phyloP scores from a whole-genome alignment of 2,888 invertebrate species.

The Polylopha cassiicola region DNA sequence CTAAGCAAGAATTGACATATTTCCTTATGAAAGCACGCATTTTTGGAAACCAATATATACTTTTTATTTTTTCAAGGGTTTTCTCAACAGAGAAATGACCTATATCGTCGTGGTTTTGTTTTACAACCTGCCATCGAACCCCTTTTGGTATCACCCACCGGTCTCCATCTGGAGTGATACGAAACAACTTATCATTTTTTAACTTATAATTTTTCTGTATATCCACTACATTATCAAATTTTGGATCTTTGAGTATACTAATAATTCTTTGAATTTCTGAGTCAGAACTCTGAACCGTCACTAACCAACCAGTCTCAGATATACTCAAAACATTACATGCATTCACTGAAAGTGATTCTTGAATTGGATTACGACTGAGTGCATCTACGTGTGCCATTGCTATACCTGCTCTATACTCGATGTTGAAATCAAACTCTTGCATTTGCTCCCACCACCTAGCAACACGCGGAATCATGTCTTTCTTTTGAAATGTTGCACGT shows the following conservation, averaged over 20 bases:
- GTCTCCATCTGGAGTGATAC: neutral
- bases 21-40: conserved; percentile 9
- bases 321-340: neutral
- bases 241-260: neutral
- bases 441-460: conserved; percentile 37
- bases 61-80: conserved; percentile 5
- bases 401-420: conserved; percentile 37
- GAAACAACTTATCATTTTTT: neutral
- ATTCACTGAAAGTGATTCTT: neutral
- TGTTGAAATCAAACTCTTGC: conserved; percentile 34
- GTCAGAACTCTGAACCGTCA: neutral
- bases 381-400: conserved; percentile 39
- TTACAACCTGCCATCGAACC: no score
- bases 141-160: no score
- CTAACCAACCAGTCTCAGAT: neutral
- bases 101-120: no score
- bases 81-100: no score
- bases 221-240: neutral
- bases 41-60: conserved; percentile 10
- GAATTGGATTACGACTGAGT: conserved; percentile 33
- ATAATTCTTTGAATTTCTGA: neutral
- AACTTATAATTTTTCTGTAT: neutral
- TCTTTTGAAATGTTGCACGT: conserved; percentile 30
- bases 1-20: conserved; percentile 8
- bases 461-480: conserved; percentile 31